Base-by-base conservation (phyloP, 2,888 invertebrate genomes). In the Galeruca laticollis region DNA sequence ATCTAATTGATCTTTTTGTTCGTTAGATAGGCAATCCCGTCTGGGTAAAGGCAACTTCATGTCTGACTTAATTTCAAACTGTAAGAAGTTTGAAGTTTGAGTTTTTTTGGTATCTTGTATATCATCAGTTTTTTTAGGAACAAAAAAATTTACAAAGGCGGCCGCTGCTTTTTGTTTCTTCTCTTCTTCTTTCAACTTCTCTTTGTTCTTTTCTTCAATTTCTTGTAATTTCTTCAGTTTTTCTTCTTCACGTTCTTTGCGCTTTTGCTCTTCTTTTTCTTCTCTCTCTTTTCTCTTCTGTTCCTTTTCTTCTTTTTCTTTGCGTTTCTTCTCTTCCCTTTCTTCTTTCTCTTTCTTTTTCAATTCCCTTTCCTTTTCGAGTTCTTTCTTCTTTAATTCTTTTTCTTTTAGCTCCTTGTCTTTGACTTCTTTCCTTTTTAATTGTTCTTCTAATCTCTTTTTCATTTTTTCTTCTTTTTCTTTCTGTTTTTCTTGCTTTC, bases 21-120 rank as follows among this genome's bases (percentile, higher is more conserved):
- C 84, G 10, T 86, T 83, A 9, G 86, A 86, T 13, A 95, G 84
- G 11, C 83, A 82, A 59, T 87, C 86, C 73, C 96, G 88, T 15
- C 87, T 85, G 3, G 89, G 80, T 0, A 95, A 95, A 1, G 98
- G 97, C 71, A 98, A 81, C 81, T 91, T 90, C 97, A 98, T 97
- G 82, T 95, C 94, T 43, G 90, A 90, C 86, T 96, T 97, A 3
- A 97, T 85, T 83, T 90, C 89, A 77, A 92, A 92, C 1, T 91
- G 90, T 86, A 90, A 89, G 78, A 92, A 93, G 70, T 88, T 88
- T 10, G 87, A 86, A 47, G 64, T 66, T 31, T 81, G 78, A 2
- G 73, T 73, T 76, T 75, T 77, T 26, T 72, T 77, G 52, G 75
- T 72, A 51, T 75, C 77, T 62, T 72, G 72, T 8, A 51, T n/a